Base-by-base conservation (phyloP, 2,113 vertebrate genomes). In the Lepus americanus region DNA sequence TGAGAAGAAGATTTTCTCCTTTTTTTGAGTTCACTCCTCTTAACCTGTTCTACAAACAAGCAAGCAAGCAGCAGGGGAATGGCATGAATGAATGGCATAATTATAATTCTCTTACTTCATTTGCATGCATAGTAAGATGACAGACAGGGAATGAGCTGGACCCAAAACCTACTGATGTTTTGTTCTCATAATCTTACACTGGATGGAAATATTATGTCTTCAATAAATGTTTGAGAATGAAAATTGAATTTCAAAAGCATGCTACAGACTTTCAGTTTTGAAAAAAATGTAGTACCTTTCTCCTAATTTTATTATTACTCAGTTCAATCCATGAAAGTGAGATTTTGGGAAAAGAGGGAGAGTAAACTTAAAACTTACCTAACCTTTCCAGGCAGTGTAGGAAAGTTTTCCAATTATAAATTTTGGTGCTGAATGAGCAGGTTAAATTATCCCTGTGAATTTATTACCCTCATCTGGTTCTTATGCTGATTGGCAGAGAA, bases 171-270 rank as follows among this genome's bases (percentile, higher is more conserved):
- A 2, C 53, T 33, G 33, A 88, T 19, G 3, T 7, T 66, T 77
- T 83, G 9, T 0, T 61, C 14, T n/a, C 2, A 70, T 64, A 83
- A 51, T 63, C 9, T 69, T 87, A 7, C 3, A 12, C 72, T 79
- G 25, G 36, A 25, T 6, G 33, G n/a, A 78, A 73, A 79, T 73
- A 53, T 23, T 77, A 63, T 22, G 16, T 63, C 29, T 14, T 82
- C 39, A 82, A 19, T 27, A 87, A 39, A 49, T 89, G 9, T 90
- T 61, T 87, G 27, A 90, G 69, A 82, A 61, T 72, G 33, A 92
- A 74, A 70, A 29, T 87, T 64, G 51, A 87, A 69, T 87, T 90
- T 39, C 3, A 55, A 4, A 1, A 63, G 11, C 27, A 83, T 55
- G 79, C 51, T 79, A 55, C 70, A 9, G 27, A 59, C 19, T 39